phyloP scores from a whole-genome alignment of 2,888 invertebrate species.

The Tromatobia lineatoria region DNA sequence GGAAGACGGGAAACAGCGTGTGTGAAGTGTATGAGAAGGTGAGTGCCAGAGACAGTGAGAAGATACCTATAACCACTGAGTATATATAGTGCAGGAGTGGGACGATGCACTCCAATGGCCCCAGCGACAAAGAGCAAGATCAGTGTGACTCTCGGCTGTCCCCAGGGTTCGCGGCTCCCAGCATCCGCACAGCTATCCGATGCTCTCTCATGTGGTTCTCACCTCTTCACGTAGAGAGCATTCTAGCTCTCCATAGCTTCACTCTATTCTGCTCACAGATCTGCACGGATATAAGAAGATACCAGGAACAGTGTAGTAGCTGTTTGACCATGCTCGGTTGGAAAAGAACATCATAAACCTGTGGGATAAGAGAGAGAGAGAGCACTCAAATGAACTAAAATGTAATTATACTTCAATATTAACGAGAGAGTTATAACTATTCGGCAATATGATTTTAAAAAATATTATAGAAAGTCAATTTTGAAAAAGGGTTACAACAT shows the following conservation, averaged over 20 bases:
- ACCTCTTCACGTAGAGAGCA: constrained; percentile 67
- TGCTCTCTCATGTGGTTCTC: constrained; percentile 77
- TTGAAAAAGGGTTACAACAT: too few relatives aligned
- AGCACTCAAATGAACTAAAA: background rate
- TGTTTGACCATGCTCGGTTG: background rate
- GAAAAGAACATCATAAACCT: background rate
- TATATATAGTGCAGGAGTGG: constrained; percentile 47
- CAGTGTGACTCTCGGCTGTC: constrained; percentile 81
- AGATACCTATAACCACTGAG: constrained; percentile 31
- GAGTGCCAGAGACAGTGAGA: constrained; percentile 8
- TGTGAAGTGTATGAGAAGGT: constrained; percentile 28
- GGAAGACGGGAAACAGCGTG: constrained; percentile 38
- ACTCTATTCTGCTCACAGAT: constrained; percentile 41
- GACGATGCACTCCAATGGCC: constrained; percentile 80
- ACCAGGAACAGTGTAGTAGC: constrained; percentile 9
- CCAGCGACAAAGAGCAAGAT: constrained; percentile 82
- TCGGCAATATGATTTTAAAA: background rate
- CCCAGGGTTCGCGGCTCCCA: constrained; percentile 74
- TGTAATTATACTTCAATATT: background rate
- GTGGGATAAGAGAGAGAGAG: background rate
- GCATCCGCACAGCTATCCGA: constrained; percentile 63
- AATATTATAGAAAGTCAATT: too few relatives aligned
- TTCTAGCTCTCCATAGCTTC: constrained; percentile 41
- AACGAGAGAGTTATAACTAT: background rate
- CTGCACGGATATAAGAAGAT: constrained; percentile 18